Conservation (phyloP, 2,888 invertebrate genomes). For the Perizoma flavofasciatum region DNA sequence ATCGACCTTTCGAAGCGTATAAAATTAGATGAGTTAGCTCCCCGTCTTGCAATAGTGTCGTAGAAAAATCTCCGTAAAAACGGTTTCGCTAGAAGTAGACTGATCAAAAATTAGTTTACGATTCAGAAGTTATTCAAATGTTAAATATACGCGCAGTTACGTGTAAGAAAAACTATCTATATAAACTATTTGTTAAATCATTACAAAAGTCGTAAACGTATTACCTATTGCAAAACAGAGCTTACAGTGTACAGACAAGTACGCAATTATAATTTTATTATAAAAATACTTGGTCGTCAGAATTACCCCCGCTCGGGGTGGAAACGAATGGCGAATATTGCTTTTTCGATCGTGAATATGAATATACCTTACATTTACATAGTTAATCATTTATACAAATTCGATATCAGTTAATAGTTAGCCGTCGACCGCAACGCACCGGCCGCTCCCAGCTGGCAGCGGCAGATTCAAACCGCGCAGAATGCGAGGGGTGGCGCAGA, state of each 20-base stretch:
- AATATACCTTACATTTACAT: constrained; percentile 29
- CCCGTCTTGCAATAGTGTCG: constrained; percentile 28
- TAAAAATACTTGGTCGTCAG: constrained; percentile 59
- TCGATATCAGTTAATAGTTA: constrained; percentile 34
- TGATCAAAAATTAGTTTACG: constrained; percentile 24
- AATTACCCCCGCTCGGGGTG: constrained; percentile 32
- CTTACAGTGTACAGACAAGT: constrained; percentile 25
- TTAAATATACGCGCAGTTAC: constrained; percentile 16
- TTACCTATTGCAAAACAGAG: constrained; percentile 35
- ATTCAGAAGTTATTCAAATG: constrained; percentile 14
- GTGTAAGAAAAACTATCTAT: constrained; percentile 22
- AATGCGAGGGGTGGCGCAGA: neutral
- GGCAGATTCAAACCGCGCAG: neutral
- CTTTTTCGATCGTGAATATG: constrained; percentile 45
- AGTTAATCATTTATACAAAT: constrained; percentile 46
- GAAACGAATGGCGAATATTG: constrained; percentile 46
- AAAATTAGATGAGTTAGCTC: constrained; percentile 34
- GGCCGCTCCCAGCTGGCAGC: constrained; percentile 4
- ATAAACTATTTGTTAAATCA: constrained; percentile 16
- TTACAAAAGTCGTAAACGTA: constrained; percentile 26
- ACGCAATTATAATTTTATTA: constrained; percentile 45
- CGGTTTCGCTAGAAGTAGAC: constrained; percentile 25
- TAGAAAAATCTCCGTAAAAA: constrained; percentile 23
- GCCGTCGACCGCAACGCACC: constrained; percentile 14
- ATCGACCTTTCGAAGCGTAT: constrained; percentile 45